Evolutionary conservation across 2,888 invertebrate species (phyloP).

Genomic region (Cataglyphis livida): DNA sequence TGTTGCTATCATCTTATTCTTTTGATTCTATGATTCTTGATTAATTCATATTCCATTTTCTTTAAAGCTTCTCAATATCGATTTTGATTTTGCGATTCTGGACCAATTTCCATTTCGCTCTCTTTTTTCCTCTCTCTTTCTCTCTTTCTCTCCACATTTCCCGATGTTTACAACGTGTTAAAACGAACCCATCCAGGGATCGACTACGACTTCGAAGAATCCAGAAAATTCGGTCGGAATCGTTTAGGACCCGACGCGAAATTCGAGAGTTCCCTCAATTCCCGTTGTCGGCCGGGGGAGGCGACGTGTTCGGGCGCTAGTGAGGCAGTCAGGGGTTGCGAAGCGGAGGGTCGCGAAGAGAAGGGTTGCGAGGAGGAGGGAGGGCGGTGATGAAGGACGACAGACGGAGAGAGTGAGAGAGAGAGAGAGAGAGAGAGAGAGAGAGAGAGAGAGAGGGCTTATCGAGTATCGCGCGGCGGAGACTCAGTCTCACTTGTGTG

Average conservation of each 20-base stretch:
- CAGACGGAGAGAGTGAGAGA: background rate
- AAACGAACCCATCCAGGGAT: background rate
- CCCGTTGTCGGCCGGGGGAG: conserved; percentile 3
- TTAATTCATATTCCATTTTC: background rate
- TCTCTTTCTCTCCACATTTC: too few species aligned
- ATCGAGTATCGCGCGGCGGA: conserved; percentile 45
- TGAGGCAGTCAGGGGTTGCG: conserved; percentile 38
- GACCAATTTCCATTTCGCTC: background rate
- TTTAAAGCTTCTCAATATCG: background rate
- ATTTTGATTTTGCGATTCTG: background rate
- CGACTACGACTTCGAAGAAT: background rate
- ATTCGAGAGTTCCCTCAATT: conserved; percentile 46
- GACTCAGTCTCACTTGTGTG: conserved; percentile 64
- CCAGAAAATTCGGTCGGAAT: conserved; percentile 30
- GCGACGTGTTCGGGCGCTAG: conserved; percentile 36
- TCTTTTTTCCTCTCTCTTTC: too few species aligned
- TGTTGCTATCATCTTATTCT: background rate
- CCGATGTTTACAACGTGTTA: background rate
- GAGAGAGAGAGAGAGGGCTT: background rate
- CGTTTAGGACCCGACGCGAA: conserved; percentile 2
- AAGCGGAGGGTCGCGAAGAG: conserved; percentile 23
- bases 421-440: background rate
- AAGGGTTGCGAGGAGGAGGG: conserved; percentile 39
- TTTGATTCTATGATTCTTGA: background rate
- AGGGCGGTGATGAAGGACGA: conserved; percentile 45